Conservation (phyloP, 2,888 invertebrate genomes). For the Odontocerum albicorne region DNA sequence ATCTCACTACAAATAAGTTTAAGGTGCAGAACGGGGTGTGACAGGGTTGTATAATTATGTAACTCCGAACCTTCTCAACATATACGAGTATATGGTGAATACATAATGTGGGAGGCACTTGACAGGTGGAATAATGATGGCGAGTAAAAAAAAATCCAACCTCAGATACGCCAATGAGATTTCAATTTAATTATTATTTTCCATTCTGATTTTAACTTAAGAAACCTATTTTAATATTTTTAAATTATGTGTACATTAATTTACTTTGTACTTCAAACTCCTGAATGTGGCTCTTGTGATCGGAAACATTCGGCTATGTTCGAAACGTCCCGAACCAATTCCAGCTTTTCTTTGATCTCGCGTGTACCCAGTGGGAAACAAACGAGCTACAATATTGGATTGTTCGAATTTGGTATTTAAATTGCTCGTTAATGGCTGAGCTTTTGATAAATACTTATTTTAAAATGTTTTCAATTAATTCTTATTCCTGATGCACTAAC, state of each 20-base stretch:
- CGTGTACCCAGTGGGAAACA: conserved; percentile 12
- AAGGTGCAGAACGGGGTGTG: too few relatives aligned
- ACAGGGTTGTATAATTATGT: too few relatives aligned
- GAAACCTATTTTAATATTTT: background rate
- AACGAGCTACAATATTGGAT: conserved; percentile 20
- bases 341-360: conserved; percentile 24
- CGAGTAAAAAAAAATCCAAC: too few relatives aligned
- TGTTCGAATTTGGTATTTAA: conserved; percentile 33
- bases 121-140: too few relatives aligned
- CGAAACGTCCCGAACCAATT: conserved; percentile 6
- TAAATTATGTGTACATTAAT: background rate
- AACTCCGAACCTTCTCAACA: too few relatives aligned
- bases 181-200: too few relatives aligned
- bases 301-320: background rate
- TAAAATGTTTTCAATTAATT: too few relatives aligned
- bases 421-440: conserved; percentile 30
- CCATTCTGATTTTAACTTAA: background rate
- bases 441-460: conserved; percentile 10
- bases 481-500: too few relatives aligned
- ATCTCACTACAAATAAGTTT: too few relatives aligned
- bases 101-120: too few relatives aligned
- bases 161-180: too few relatives aligned
- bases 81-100: too few relatives aligned
- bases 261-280: background rate
- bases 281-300: background rate